Evolutionary conservation across 1,140 invertebrate species (phyloP).

Genomic region (Aleiodes sp.): DNA sequence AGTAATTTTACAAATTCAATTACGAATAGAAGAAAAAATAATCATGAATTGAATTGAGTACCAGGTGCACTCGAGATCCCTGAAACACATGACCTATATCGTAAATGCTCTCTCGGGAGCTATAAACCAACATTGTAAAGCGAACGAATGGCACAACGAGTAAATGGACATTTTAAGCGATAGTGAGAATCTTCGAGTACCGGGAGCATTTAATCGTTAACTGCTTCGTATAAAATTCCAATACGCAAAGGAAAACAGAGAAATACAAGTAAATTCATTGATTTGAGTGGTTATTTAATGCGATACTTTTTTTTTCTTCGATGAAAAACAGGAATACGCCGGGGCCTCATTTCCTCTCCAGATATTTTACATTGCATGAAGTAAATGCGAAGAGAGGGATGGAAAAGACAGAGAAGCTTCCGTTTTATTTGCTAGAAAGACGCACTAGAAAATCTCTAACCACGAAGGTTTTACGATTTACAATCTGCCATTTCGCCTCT

Average conservation of each 20-base stretch:
- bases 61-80: constrained; percentile 5
- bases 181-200: not conserved
- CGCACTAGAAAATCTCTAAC: constrained; percentile 7
- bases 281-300: constrained; percentile 1
- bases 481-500: constrained; percentile 6
- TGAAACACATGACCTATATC: constrained; percentile 3
- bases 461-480: constrained; percentile 10
- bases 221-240: not conserved
- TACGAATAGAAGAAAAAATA: not conserved
- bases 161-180: not conserved
- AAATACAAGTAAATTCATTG: constrained; percentile 10
- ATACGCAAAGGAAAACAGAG: not conserved
- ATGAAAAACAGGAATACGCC: constrained; percentile 11
- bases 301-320: not conserved
- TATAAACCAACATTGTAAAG: constrained; percentile 10
- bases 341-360: constrained; percentile 2
- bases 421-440: constrained; percentile 6
- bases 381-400: not conserved
- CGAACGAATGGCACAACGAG: not conserved
- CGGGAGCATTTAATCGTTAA: not conserved
- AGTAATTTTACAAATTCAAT: not conserved
- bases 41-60: not conserved
- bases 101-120: not conserved
- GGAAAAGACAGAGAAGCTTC: constrained; percentile 6
- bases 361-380: constrained; percentile 12